Percentiles rank a stretch among this genome's conserved stretches.
Evolutionary conservation across 2,797 vertebrate species (phyloP).

Genomic region (Schizopygopsis malacanthus): DNA sequence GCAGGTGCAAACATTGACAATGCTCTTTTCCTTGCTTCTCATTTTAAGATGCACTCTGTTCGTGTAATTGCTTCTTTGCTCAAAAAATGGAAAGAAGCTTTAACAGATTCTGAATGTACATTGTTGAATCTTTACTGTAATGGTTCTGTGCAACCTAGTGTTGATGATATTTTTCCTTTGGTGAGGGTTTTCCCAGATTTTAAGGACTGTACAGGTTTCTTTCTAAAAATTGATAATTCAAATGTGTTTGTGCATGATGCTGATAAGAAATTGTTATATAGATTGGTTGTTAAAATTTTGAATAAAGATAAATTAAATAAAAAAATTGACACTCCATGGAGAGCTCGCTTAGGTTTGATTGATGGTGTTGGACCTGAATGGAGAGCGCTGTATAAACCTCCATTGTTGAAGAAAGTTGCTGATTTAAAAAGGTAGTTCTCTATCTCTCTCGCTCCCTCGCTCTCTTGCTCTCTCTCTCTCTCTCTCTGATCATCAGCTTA

Average conservation of each 20-base stretch:
- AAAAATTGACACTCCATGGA: background rate
- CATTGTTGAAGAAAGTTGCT: background rate
- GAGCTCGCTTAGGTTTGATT: background rate
- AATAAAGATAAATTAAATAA: background rate
- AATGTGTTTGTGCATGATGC: background rate
- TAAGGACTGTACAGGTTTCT: background rate
- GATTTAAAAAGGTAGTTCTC: background rate
- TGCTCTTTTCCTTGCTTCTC: background rate
- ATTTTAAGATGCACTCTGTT: background rate
- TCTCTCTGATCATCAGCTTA: no score
- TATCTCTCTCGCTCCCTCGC: no score
- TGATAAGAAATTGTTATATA: background rate
- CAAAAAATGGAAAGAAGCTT: background rate
- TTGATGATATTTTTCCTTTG: background rate
- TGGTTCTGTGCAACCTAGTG: background rate
- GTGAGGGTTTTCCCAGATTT: background rate
- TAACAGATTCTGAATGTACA: background rate
- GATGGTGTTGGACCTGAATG: background rate
- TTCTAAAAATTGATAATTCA: background rate
- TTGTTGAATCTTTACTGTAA: background rate
- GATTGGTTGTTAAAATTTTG: background rate
- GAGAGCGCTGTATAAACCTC: background rate
- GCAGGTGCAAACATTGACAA: background rate
- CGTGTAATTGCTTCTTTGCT: background rate
- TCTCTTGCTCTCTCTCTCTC: no score